Percentiles rank a stretch among this genome's conserved stretches.
Evolutionary conservation across 2,113 vertebrate genomes (phyloP).

Genomic region (Salminus brasiliensis): DNA sequence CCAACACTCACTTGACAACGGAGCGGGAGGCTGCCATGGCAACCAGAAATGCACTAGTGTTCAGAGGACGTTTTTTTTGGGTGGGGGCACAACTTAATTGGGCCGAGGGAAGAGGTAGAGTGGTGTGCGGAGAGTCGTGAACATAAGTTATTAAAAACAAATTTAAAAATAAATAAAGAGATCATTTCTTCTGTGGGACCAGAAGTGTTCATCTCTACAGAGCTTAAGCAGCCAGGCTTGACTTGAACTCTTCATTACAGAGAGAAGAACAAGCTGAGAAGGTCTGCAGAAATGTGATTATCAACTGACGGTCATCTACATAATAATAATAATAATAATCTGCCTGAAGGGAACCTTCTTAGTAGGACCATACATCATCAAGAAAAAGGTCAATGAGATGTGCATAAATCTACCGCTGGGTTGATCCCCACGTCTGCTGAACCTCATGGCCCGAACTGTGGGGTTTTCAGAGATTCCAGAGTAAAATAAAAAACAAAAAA

Average conservation of each 20-base stretch:
- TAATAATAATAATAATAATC: background rate
- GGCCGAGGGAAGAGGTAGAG: constrained; percentile 12
- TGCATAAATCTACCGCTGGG: background rate
- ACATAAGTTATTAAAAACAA: too few relatives aligned
- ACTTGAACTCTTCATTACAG: too few relatives aligned
- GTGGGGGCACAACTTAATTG: constrained; percentile 14
- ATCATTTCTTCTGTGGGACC: background rate
- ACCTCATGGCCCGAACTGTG: background rate
- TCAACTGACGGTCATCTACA: too few relatives aligned
- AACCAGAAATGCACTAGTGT: constrained; percentile 29
- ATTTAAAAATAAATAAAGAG: background rate
- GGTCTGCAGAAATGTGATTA: too few relatives aligned
- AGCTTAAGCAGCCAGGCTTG: background rate
- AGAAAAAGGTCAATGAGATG: background rate
- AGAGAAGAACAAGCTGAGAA: too few relatives aligned
- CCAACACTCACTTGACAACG: background rate
- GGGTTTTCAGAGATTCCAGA: too few relatives aligned
- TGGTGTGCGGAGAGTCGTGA: background rate
- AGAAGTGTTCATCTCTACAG: background rate
- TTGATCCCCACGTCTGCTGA: background rate
- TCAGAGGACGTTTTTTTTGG: too few relatives aligned
- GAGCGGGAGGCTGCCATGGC: constrained; percentile 23
- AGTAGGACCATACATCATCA: background rate
- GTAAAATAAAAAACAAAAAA: too few relatives aligned
- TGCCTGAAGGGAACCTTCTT: background rate